These are phyloP conservation scores for Tympanuchus pallidicinctus DNA, from an alignment of 2,113 vertebrate species.

Conservation along the genomic window DNA sequence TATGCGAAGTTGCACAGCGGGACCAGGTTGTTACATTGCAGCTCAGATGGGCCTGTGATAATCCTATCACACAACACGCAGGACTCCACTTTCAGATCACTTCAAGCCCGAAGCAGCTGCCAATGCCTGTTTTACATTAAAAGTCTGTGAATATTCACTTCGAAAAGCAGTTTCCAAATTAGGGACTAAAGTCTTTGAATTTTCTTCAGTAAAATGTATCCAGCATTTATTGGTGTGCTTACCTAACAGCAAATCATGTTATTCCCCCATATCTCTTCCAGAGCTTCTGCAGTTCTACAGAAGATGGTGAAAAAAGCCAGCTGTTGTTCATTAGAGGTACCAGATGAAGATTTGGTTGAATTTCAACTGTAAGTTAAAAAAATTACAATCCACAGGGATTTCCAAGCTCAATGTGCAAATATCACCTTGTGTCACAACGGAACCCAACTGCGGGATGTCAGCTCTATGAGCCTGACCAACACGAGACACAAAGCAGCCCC, in stretches of 20 bases:
- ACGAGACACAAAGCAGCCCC: conserved; percentile 28
- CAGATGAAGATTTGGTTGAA: conserved; percentile 42
- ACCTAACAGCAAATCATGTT: not conserved
- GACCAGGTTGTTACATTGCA: not conserved
- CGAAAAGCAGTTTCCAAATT: not conserved
- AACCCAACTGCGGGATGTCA: conserved; percentile 51
- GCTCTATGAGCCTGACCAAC: not conserved
- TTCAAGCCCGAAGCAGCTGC: not conserved
- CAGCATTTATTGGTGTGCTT: not conserved
- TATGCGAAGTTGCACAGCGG: not conserved
- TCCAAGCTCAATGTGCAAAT: conserved; percentile 55
- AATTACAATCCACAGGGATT: conserved; percentile 62
- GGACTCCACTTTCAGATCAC: not conserved
- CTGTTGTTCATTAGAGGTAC: conserved; percentile 18
- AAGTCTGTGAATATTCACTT: not conserved
- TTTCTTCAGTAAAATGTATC: not conserved
- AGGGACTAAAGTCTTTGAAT: not conserved
- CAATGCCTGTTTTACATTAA: not conserved
- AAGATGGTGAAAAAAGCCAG: not conserved
- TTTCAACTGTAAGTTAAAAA: conserved; percentile 64
- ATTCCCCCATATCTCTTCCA: not conserved
- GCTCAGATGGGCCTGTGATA: not conserved
- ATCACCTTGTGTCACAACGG: conserved; percentile 39
- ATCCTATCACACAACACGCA: not conserved
- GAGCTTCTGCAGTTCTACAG: not conserved